These are phyloP conservation scores for Loripinus fragilis DNA, from an alignment of 2,888 invertebrate genomes.

Conservation along the genomic window DNA sequence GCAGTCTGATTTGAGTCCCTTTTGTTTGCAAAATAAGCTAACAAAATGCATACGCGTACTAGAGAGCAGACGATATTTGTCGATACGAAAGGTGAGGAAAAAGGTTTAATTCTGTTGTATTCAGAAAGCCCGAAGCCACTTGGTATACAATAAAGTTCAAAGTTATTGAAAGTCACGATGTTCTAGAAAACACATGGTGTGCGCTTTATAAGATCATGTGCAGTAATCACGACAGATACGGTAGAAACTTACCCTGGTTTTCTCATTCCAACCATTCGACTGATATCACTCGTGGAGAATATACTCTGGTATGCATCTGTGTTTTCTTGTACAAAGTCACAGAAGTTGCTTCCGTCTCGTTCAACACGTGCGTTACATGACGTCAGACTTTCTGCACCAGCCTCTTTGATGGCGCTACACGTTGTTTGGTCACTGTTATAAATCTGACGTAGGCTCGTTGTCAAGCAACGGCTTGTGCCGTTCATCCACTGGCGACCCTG, in stretches of 20 bases:
- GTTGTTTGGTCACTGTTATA: constrained; percentile 27
- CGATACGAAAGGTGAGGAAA: no score
- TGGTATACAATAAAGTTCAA: no score
- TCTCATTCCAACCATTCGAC: constrained; percentile 21
- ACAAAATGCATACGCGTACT: no score
- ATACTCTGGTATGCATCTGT: constrained; percentile 20
- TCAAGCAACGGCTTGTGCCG: constrained; percentile 33
- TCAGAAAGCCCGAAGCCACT: no score
- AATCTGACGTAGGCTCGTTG: constrained; percentile 26
- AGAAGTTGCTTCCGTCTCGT: constrained; percentile 21
- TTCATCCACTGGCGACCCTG: constrained; percentile 45
- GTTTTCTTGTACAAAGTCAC: constrained; percentile 28
- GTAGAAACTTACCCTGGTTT: constrained; percentile 26
- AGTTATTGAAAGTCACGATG: no score
- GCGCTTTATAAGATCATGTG: no score
- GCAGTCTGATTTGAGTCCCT: no score
- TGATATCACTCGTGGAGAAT: constrained; percentile 19
- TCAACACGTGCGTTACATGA: constrained; percentile 15
- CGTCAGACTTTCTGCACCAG: constrained; percentile 24
- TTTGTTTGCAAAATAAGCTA: no score
- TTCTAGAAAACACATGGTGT: no score
- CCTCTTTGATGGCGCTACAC: constrained; percentile 39
- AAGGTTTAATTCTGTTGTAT: no score
- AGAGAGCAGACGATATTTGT: no score
- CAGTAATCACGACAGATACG: no score